These are phyloP conservation scores for Alviniconcha marisindica DNA, from an alignment of 1,140 invertebrate species.

Conservation along the genomic window DNA sequence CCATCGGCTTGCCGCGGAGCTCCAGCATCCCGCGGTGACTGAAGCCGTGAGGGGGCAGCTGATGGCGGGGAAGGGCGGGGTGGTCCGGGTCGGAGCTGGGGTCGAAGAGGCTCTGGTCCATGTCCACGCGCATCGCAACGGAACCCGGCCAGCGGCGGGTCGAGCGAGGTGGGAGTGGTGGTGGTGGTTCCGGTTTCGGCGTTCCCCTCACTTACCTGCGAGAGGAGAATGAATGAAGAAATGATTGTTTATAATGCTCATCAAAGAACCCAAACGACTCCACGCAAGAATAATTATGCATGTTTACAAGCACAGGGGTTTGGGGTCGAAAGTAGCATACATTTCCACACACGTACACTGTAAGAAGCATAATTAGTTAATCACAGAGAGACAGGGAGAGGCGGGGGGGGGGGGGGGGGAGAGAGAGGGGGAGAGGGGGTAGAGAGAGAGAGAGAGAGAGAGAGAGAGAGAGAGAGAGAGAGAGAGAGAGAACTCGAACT, in stretches of 20 bases:
- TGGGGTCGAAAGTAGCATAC: too few species aligned
- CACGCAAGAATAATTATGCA: background rate
- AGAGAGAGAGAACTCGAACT: too few species aligned
- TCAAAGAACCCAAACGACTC: background rate
- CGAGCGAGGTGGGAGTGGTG: background rate
- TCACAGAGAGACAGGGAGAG: too few species aligned
- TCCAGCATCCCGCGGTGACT: conserved; percentile 33
- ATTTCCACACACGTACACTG: too few species aligned
- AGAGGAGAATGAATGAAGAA: background rate
- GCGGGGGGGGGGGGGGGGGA: too few species aligned
- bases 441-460: too few species aligned
- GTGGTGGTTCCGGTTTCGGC: background rate
- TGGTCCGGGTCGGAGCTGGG: background rate
- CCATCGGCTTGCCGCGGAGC: conserved; percentile 36
- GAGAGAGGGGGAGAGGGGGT: too few species aligned
- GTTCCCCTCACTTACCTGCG: background rate
- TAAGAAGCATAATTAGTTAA: too few species aligned
- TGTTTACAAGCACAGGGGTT: too few species aligned
- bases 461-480: too few species aligned
- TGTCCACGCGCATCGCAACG: conserved; percentile 41
- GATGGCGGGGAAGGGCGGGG: background rate
- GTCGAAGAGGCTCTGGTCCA: conserved; percentile 37
- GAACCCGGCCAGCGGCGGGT: background rate
- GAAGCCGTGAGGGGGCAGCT: conserved; percentile 6
- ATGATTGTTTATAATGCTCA: background rate